These are phyloP conservation scores for Anoura caudifer DNA, from an alignment of 2,113 vertebrate genomes.

Conservation along the genomic window DNA sequence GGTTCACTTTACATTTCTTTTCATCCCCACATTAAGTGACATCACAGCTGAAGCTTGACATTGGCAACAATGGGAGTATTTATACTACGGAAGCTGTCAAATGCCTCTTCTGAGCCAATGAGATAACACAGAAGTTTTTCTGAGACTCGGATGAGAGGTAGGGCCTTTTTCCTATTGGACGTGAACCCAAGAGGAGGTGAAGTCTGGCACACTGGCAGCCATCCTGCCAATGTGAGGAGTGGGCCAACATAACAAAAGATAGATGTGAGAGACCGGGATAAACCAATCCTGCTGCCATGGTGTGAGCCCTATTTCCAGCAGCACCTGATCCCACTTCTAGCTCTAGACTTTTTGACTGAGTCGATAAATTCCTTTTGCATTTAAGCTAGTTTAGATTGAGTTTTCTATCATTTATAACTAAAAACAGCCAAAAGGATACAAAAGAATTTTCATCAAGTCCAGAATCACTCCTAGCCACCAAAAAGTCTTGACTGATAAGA, in stretches of 20 bases:
- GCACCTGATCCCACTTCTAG: too few species aligned
- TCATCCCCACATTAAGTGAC: too few species aligned
- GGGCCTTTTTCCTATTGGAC: not conserved
- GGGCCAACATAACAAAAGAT: not conserved
- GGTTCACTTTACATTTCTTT: not conserved
- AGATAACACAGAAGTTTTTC: not conserved
- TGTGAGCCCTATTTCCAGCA: not conserved
- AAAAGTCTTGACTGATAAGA: not conserved
- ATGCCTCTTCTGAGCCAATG: not conserved
- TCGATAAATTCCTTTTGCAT: not conserved
- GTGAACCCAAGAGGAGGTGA: not conserved
- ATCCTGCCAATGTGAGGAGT: not conserved
- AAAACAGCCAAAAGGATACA: not conserved
- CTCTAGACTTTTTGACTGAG: not conserved
- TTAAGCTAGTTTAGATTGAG: not conserved
- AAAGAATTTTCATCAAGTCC: not conserved
- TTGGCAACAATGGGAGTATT: not conserved
- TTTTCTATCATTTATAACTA: not conserved
- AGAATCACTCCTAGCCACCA: not conserved
- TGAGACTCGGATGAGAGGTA: not conserved
- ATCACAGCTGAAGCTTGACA: not conserved
- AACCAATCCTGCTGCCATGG: not conserved
- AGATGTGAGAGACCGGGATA: not conserved
- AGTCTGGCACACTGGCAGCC: not conserved
- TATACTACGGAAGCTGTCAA: not conserved